Evolutionary conservation across 2,888 invertebrate species (phyloP).

Genomic region (Ichneumoninae sp.): DNA sequence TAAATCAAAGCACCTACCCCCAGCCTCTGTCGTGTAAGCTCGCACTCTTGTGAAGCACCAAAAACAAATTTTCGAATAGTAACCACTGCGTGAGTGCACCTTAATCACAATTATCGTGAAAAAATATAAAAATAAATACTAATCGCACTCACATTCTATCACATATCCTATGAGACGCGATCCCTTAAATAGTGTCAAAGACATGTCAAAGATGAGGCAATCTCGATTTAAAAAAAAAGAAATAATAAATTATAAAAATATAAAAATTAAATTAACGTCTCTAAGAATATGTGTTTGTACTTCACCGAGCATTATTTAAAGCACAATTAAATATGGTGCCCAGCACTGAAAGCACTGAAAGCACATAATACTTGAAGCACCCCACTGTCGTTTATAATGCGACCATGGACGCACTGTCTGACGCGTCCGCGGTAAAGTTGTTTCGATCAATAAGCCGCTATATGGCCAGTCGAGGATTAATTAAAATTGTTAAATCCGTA

Average conservation of each 20-base stretch:
- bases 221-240: neutral
- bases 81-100: slow-evolving; percentile 64
- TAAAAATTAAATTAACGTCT: slow-evolving; percentile 17
- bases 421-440: slow-evolving; percentile 51
- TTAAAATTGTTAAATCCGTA: neutral
- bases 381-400: slow-evolving; percentile 77
- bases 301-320: slow-evolving; percentile 70
- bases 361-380: slow-evolving; percentile 77
- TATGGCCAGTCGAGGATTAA: neutral
- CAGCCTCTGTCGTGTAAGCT: slow-evolving; percentile 78
- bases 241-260: neutral
- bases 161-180: slow-evolving; percentile 57
- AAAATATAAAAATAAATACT: slow-evolving; percentile 30
- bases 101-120: slow-evolving; percentile 64
- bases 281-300: slow-evolving; percentile 53
- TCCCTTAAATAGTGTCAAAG: slow-evolving; percentile 2
- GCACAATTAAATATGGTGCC: slow-evolving; percentile 76
- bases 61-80: slow-evolving; percentile 66
- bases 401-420: slow-evolving; percentile 58
- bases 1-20: slow-evolving; percentile 79
- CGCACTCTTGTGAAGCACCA: slow-evolving; percentile 82
- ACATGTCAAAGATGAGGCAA: slow-evolving; percentile 16
- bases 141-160: slow-evolving; percentile 66
- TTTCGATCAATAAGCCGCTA: neutral
- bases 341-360: slow-evolving; percentile 79